Conservation (phyloP, 2,797 vertebrate genomes). For the Peromyscus melanophrys region DNA sequence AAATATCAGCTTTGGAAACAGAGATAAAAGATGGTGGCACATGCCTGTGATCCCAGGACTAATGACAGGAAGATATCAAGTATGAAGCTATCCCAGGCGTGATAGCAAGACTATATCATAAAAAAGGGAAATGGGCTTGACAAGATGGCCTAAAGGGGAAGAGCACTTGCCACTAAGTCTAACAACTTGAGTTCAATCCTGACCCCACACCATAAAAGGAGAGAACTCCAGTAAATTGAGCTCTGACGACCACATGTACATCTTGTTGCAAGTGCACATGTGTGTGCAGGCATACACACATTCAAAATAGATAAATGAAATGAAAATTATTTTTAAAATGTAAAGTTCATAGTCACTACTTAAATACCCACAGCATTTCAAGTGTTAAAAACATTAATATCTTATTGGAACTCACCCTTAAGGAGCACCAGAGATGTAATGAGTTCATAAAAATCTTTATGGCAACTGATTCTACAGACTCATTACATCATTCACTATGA, state of each 20-base stretch:
- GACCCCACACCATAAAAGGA: not conserved
- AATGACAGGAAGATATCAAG: not conserved
- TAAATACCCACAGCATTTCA: constrained; percentile 12
- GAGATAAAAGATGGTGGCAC: not conserved
- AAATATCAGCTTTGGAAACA: constrained; percentile 19
- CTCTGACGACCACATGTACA: not conserved
- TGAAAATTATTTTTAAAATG: not conserved
- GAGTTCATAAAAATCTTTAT: not conserved
- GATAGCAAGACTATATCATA: not conserved
- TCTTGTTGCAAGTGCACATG: too few relatives aligned
- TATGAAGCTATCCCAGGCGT: not conserved
- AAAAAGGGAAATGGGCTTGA: not conserved
- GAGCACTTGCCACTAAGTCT: not conserved
- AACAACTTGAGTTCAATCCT: not conserved
- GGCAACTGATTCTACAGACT: not conserved
- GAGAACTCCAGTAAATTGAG: not conserved
- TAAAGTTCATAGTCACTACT: not conserved
- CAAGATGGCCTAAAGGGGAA: not conserved
- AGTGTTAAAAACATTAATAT: constrained; percentile 11
- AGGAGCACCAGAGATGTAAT: not conserved
- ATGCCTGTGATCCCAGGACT: not conserved
- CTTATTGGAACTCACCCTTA: not conserved
- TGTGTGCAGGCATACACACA: not conserved
- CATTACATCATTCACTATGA: not conserved
- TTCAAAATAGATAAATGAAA: not conserved